A percentile compares a stretch with the other conserved stretches of the same genome.
Evolutionary conservation across 1,140 invertebrate species (phyloP).

Genomic region (Pomphorhynchus laevis): DNA sequence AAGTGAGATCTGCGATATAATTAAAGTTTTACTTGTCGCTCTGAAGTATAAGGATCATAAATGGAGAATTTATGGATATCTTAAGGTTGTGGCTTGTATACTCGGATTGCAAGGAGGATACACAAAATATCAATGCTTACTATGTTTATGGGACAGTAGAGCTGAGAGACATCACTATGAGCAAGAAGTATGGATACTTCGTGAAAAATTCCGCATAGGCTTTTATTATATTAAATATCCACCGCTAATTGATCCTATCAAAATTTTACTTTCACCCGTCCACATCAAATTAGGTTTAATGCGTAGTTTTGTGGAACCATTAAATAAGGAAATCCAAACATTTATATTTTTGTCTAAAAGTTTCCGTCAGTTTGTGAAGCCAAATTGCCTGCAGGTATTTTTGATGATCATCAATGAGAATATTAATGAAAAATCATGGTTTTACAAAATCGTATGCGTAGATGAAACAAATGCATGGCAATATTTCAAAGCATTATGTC

Average conservation of each 20-base stretch:
- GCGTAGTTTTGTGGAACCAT: conserved; percentile 5
- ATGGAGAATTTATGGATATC: conserved; percentile 15
- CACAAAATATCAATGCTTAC: conserved; percentile 19
- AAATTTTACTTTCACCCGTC: conserved; percentile 10
- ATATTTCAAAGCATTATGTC: no score
- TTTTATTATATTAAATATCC: conserved; percentile 15
- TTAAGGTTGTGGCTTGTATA: conserved; percentile 18
- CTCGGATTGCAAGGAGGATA: conserved; percentile 19
- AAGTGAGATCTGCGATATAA: not conserved
- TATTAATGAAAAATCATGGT: no score
- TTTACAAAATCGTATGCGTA: no score
- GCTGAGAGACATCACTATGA: conserved; percentile 14
- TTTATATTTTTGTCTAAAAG: no score
- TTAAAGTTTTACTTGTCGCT: not conserved
- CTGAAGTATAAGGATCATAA: conserved; percentile 2
- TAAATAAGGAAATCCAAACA: conserved; percentile 9
- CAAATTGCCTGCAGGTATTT: no score
- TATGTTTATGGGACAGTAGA: conserved; percentile 21
- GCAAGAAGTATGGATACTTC: conserved; percentile 14
- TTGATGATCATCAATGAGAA: no score
- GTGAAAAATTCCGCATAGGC: conserved; percentile 13
- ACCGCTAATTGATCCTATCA: conserved; percentile 12
- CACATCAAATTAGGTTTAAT: conserved; percentile 12
- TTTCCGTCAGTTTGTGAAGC: no score
- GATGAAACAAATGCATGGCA: no score